Evolutionary conservation across 2,888 invertebrate species (phyloP), one percentile per base, ranked within the genome.

Genomic region (Apamea anceps): DNA sequence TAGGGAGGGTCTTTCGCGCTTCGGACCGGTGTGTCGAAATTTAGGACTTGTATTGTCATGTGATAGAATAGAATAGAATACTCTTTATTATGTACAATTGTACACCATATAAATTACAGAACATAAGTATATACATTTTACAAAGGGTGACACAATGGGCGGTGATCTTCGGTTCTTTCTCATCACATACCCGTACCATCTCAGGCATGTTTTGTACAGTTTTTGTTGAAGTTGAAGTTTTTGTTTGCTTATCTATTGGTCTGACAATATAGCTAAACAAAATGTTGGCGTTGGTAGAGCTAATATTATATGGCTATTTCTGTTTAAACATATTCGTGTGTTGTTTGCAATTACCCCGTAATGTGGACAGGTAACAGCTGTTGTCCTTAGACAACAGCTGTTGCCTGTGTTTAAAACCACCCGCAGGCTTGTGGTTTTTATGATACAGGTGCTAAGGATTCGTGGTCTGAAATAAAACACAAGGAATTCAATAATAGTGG

Each of bases 371-470:
- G 32, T 7, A 65, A 32, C 70, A 79, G 54, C 54, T 57, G 45
- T 45, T 78, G 21, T 25, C 57, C 2, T 54, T 8, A 15, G 12
- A n/a, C 8, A 57, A 37, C 65, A 79, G 48, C 37, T 42, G 48
- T 42, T 70, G 18, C 37, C 18, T 48, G 18, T 25, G 7, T n/a
- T 71, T 13, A 8, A 42, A 60, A 28, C 13, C 28, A 5, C 28
- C n/a, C 25, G 28, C 25, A 60, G 13, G 37, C 10, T 42, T 81
- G 65, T 37, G 65, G 73, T 54, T 71, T 66, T 57, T 37, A 6
- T 45, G 25, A 28, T 57, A 25, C 81, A 72, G 57, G 18, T 72
- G 80, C 21, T n/a, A 21, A 28, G 21, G 18, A 45, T 62, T 75
- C 48, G 62, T 76, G 75, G 48, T 37, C 2, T 63, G n/a, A 42